Conservation (phyloP, 2,888 invertebrate genomes). For the Enoplolaimus lenunculus region DNA sequence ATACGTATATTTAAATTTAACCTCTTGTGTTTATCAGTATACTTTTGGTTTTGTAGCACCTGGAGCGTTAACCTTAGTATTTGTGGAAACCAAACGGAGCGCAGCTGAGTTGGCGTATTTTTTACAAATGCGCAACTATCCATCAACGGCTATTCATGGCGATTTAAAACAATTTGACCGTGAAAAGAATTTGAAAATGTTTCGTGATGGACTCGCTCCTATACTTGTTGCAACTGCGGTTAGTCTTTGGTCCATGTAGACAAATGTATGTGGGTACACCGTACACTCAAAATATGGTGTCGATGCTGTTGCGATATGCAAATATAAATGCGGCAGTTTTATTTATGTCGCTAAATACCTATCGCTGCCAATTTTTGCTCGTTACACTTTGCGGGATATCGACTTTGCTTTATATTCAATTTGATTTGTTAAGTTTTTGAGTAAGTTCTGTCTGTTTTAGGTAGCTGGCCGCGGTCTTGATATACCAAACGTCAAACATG, state of each 20-base stretch:
- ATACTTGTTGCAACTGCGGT: constrained; percentile 80
- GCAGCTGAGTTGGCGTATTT: constrained; percentile 88
- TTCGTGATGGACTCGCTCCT: constrained; percentile 76
- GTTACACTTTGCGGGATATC: not conserved
- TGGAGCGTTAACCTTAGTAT: constrained; percentile 64
- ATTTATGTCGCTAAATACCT: too few species aligned
- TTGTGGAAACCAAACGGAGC: constrained; percentile 94
- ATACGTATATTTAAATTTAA: too few species aligned
- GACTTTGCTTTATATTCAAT: not conserved
- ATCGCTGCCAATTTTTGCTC: not conserved
- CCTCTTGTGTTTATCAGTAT: too few species aligned
- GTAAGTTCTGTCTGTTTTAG: too few species aligned
- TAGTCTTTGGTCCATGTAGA: too few species aligned
- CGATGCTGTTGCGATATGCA: too few species aligned
- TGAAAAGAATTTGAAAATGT: constrained; percentile 79
- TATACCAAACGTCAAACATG: constrained; percentile 93
- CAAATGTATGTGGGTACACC: too few species aligned
- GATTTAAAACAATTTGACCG: constrained; percentile 86
- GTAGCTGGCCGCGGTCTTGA: constrained; percentile 89
- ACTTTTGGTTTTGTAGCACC: too few species aligned
- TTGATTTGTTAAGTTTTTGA: too few species aligned
- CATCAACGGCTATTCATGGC: constrained; percentile 93
- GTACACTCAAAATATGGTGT: too few species aligned
- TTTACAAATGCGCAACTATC: constrained; percentile 70
- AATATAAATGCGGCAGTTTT: too few species aligned